Percentiles rank a stretch among this genome's conserved stretches.
These are phyloP conservation scores for Geodia barretti DNA, from an alignment of 37 sponge, comb jelly and placozoan species.

Conservation along the genomic window DNA sequence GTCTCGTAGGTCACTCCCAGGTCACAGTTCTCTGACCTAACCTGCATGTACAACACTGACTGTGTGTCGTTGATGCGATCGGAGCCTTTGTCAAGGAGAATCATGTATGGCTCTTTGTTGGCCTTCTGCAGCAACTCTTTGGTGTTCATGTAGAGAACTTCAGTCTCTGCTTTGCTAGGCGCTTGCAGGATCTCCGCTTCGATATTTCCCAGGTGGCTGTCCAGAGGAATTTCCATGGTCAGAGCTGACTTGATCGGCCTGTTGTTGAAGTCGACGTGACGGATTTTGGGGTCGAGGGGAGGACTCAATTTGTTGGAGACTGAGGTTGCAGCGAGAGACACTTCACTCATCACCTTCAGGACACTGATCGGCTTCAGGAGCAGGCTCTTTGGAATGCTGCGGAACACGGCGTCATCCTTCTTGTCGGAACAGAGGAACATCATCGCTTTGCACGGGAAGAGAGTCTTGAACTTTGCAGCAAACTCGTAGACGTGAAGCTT, in stretches of 20 bases:
- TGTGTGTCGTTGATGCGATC: neutral
- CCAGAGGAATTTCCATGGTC: slow-evolving; percentile 10
- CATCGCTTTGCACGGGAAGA: slow-evolving; percentile 2
- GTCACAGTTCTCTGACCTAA: neutral
- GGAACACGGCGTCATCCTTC: neutral
- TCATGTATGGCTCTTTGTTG: slow-evolving; percentile 12
- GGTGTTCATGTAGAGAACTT: slow-evolving; percentile 27
- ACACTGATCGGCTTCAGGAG: neutral
- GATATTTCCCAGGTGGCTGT: neutral
- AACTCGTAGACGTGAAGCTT: neutral
- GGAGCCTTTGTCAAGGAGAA: neutral
- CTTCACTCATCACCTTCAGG: neutral
- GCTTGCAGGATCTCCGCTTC: neutral
- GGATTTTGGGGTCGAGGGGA: too few species aligned
- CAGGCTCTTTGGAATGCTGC: neutral
- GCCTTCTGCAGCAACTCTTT: neutral
- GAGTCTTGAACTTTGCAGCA: neutral
- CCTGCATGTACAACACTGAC: slow-evolving; percentile 12
- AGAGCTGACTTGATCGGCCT: neutral
- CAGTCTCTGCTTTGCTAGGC: slow-evolving; percentile 7
- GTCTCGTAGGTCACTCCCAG: neutral
- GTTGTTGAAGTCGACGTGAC: neutral
- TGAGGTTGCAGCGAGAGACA: slow-evolving; percentile 1
- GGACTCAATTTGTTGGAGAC: neutral
- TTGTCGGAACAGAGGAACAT: neutral